These are phyloP conservation scores for Ectemnius cavifrons DNA, from an alignment of 2,888 invertebrate genomes.

Conservation along the genomic window DNA sequence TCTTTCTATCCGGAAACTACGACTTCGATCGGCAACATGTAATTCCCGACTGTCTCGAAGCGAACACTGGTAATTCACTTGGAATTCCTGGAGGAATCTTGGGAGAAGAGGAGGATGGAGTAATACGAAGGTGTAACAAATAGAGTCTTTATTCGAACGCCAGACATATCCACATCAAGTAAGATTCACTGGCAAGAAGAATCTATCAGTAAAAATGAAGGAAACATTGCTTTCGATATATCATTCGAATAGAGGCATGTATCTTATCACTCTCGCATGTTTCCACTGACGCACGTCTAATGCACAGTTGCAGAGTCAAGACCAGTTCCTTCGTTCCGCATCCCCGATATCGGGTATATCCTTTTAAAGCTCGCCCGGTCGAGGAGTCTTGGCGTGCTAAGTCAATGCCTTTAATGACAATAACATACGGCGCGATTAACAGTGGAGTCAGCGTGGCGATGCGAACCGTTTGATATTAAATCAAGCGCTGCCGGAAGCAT, in stretches of 20 bases:
- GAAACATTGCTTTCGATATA: too few relatives aligned
- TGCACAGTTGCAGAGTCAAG: not conserved
- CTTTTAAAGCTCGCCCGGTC: not conserved
- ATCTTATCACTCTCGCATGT: too few relatives aligned
- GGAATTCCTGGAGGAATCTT: too few relatives aligned
- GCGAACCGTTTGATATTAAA: slow-evolving; percentile 12
- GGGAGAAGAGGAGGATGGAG: too few relatives aligned
- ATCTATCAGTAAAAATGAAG: too few relatives aligned
- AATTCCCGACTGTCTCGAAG: slow-evolving; percentile 11
- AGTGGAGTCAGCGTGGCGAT: not conserved
- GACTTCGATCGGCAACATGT: slow-evolving; percentile 50
- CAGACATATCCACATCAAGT: too few relatives aligned
- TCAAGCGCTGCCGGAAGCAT: slow-evolving; percentile 12
- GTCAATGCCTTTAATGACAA: slow-evolving; percentile 13
- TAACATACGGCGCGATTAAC: slow-evolving; percentile 24
- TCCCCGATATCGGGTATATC: slow-evolving; percentile 15
- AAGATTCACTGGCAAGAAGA: too few relatives aligned
- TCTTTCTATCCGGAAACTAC: slow-evolving; percentile 61
- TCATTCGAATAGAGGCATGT: too few relatives aligned
- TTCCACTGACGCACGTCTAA: slow-evolving; percentile 3
- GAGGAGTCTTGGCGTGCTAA: slow-evolving; percentile 8
- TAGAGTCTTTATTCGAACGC: too few relatives aligned
- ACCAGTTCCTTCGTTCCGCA: slow-evolving; percentile 22
- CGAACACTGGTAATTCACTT: slow-evolving; percentile 22
- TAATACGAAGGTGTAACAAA: too few relatives aligned